Percentiles rank a stretch among this genome's conserved stretches.
Evolutionary conservation across 2,113 vertebrate genomes (phyloP).

Genomic region (Ageneiosus marmoratus): DNA sequence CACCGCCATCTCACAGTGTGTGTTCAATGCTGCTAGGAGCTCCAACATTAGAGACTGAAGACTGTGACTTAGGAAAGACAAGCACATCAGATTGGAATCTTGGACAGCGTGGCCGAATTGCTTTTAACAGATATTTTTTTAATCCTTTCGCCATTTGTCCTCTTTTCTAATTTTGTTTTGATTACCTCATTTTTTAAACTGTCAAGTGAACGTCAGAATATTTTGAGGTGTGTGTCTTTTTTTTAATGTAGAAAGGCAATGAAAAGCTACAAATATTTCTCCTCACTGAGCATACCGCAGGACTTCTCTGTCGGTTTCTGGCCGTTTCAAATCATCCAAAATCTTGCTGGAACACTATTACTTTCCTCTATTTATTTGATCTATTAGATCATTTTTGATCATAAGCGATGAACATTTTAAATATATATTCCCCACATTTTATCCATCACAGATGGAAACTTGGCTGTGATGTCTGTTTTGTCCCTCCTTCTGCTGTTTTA

Average conservation of each 20-base stretch:
- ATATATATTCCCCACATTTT: not conserved
- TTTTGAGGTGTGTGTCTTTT: not conserved
- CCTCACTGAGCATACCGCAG: not conserved
- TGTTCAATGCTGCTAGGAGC: slow-evolving; percentile 38
- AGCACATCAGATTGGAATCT: slow-evolving; percentile 48
- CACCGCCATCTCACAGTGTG: slow-evolving; percentile 36
- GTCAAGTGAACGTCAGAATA: slow-evolving; percentile 25
- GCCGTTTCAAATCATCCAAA: slow-evolving; percentile 15
- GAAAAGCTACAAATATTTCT: not conserved
- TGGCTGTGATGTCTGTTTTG: slow-evolving; percentile 15
- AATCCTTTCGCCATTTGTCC: slow-evolving; percentile 29
- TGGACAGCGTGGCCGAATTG: slow-evolving; percentile 38
- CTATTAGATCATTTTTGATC: not conserved
- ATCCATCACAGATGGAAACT: slow-evolving; percentile 30
- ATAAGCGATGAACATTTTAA: not conserved
- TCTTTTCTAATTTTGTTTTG: slow-evolving; percentile 38
- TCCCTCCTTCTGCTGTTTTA: slow-evolving; percentile 16
- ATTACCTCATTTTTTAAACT: slow-evolving; percentile 39
- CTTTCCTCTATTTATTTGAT: slow-evolving; percentile 28
- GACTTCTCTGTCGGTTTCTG: slow-evolving; percentile 12
- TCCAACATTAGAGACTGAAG: slow-evolving; percentile 15
- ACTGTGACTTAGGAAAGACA: slow-evolving; percentile 46
- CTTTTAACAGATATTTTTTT: slow-evolving; percentile 42
- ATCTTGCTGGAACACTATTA: slow-evolving; percentile 4
- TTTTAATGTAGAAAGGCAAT: not conserved